Conservation (phyloP, 2,888 invertebrate genomes). For the Papilio gigon region DNA sequence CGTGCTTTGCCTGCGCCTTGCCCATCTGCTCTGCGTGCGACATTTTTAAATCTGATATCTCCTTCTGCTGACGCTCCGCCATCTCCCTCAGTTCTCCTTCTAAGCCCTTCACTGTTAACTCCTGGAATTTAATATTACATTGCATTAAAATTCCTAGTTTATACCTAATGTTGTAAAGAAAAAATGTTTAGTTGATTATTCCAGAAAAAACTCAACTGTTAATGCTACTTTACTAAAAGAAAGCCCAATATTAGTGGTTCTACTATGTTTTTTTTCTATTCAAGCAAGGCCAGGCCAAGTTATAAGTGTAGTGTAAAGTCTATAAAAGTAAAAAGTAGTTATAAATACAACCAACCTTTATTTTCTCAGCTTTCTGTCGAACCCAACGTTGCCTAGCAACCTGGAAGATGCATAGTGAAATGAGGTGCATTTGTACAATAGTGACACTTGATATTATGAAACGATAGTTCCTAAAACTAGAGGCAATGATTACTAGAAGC, state of each 20-base stretch:
- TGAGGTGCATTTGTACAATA: slow-evolving; percentile 14
- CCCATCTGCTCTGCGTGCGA: slow-evolving; percentile 70
- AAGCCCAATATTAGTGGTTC: too few species aligned
- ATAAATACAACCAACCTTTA: slow-evolving; percentile 82
- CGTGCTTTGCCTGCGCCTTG: slow-evolving; percentile 69
- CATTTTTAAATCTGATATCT: slow-evolving; percentile 81
- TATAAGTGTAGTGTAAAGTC: too few species aligned
- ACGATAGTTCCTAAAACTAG: too few species aligned
- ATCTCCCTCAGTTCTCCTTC: slow-evolving; percentile 92
- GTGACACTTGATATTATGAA: neutral
- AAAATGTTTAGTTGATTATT: slow-evolving; percentile 13
- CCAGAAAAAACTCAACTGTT: too few species aligned
- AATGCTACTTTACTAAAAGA: neutral
- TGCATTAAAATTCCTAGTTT: neutral
- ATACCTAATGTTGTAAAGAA: too few species aligned
- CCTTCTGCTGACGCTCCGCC: slow-evolving; percentile 87
- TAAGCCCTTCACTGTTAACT: slow-evolving; percentile 92
- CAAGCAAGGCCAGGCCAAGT: too few species aligned
- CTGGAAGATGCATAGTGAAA: slow-evolving; percentile 52
- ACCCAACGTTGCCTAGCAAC: slow-evolving; percentile 88
- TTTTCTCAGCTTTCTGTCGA: slow-evolving; percentile 91
- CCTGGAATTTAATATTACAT: slow-evolving; percentile 67
- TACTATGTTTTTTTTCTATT: too few species aligned
- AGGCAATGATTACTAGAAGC: neutral
- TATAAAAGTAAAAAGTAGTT: too few species aligned